Base-by-base conservation (phyloP, 2,888 invertebrate species). In the Cepaea hortensis region DNA sequence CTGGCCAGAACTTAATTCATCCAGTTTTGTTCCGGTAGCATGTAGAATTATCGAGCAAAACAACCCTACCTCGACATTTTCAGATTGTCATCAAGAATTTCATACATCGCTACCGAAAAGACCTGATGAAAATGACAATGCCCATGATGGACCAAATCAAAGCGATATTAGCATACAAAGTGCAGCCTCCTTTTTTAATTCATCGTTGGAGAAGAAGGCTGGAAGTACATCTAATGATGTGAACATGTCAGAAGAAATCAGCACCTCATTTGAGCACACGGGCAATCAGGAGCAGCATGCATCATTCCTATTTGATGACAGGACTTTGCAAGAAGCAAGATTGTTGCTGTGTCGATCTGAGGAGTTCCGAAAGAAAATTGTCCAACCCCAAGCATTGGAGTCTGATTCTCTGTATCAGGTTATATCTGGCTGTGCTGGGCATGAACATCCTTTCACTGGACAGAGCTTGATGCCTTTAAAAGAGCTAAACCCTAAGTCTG, bases 291-390 rank as follows among this genome's bases (percentile, higher is more conserved):
- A 13, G n/a, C 15, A 55, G n/a, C 55, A 23, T 23, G 18, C 82
- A 23, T 23, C 48, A 48, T 73, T 82, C 13, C 23, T 72, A 72
- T 82, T 72, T 50, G 68, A 81, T 75, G 84, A 87, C 46, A 23
- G 62, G 7, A 84, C 81, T 35, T 62, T 87, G 62, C 35, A 73
- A 55, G 81, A 65, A 61, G 84, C 87, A n/a, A 80, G 87, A 73
- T 3, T 73, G 35, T 68, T 87, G n/a, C 35, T 87, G 35, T 70
- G 70, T 7, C 84, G 75, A 68, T 84, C 87, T 23, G 87, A 84
- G 80, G 72, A 82, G 48, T n/a, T 87, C 7, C 75, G 80, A n/a
- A 70, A 68, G 7, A 62, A 61, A 35, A 61, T 68, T 68, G 18
- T 11, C 15, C 35, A 82, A 6, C 35, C 55, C 3, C 68, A 79